Evolutionary conservation across 2,797 vertebrate species (phyloP).

Genomic region (Dicrostonyx torquatus): DNA sequence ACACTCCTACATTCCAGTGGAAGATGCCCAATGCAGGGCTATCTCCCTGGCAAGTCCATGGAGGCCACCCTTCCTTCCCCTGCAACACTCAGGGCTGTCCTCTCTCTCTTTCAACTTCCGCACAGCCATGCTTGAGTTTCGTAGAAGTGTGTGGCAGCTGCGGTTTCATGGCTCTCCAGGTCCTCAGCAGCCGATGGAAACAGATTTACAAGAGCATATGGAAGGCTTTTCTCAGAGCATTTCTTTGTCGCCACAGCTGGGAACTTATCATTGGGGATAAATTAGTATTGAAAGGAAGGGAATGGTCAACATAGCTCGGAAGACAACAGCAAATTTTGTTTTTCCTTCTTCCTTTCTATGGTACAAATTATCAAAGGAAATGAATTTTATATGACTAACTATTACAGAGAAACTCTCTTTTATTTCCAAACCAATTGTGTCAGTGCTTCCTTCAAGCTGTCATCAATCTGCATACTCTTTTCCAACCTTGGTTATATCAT

Average conservation of each 20-base stretch:
- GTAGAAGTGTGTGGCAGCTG: accelerated
- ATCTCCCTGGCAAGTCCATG: accelerated
- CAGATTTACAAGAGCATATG: background rate
- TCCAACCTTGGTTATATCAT: background rate
- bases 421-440: background rate
- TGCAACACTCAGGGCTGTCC: no score
- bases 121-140: background rate
- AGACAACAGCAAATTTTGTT: background rate
- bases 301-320: background rate
- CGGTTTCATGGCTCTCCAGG: background rate
- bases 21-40: background rate
- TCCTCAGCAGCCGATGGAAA: background rate
- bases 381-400: background rate
- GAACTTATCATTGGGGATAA: slow-evolving; percentile 43
- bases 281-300: slow-evolving; percentile 49
- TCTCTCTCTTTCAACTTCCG: background rate
- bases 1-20: background rate
- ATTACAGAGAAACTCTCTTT: background rate
- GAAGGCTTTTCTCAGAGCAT: background rate
- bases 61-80: background rate
- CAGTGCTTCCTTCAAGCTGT: background rate
- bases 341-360: background rate
- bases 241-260: slow-evolving; percentile 25
- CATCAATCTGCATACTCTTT: background rate
- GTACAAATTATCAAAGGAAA: background rate